Conservation (phyloP, 2,888 invertebrate genomes). For the Fissipunctia ypsillon region DNA sequence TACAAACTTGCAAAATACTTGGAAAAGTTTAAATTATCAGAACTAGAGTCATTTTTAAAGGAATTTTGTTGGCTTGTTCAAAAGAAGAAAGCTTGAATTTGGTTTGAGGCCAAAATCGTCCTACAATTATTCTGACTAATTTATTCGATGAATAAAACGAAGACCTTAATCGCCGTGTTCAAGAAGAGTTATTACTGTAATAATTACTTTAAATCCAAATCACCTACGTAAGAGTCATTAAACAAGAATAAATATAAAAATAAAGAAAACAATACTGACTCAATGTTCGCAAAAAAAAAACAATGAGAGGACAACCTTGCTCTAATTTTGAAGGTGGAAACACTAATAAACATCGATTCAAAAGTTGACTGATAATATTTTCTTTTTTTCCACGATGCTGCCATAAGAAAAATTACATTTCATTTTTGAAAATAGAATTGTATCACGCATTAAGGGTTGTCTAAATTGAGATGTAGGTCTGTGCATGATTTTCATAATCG, state of each 20-base stretch:
- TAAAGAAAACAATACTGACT: constrained; percentile 41
- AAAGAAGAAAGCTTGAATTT: neutral
- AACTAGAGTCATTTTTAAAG: neutral
- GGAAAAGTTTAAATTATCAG: neutral
- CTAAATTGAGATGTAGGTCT: neutral
- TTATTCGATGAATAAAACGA: constrained; percentile 14
- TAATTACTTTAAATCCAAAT: constrained; percentile 38
- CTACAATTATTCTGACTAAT: constrained; percentile 2
- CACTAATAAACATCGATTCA: constrained; percentile 32
- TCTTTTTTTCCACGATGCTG: no score
- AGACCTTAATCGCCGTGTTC: constrained; percentile 17
- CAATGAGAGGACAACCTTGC: constrained; percentile 59
- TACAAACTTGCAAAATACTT: neutral
- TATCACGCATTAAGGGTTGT: neutral
- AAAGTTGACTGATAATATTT: neutral
- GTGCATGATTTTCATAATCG: neutral
- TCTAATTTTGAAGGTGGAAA: constrained; percentile 54
- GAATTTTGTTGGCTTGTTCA: neutral
- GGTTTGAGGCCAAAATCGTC: neutral
- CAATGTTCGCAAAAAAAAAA: constrained; percentile 42
- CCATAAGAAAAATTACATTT: neutral
- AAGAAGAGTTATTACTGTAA: constrained; percentile 41
- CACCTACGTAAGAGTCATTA: constrained; percentile 22
- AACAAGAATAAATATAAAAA: constrained; percentile 34
- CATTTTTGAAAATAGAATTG: constrained; percentile 7